phyloP scores from a whole-genome alignment of 92 coral and sea anemone genomes.

The Porites lobata region DNA sequence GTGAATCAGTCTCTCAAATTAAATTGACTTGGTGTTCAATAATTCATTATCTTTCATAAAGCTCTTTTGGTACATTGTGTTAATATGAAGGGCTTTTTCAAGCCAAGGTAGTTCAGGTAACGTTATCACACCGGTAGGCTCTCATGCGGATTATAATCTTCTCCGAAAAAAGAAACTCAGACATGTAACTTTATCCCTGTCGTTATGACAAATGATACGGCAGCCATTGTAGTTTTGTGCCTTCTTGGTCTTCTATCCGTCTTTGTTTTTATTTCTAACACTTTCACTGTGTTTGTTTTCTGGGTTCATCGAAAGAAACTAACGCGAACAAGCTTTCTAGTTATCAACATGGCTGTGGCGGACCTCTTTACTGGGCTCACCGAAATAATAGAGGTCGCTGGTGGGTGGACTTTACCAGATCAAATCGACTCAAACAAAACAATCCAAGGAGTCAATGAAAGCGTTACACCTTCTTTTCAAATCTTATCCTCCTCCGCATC shows the following conservation, averaged over 20 bases:
- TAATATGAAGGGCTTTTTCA: no score
- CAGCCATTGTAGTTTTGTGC: not conserved
- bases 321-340: not conserved
- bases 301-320: not conserved
- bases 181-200: not conserved
- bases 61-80: no score
- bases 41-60: no score
- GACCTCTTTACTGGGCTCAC: not conserved
- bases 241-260: not conserved
- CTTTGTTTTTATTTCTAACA: no score
- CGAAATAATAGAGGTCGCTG: not conserved
- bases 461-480: not conserved
- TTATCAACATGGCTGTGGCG: conserved; percentile 4
- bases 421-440: not conserved
- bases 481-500: not conserved
- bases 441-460: not conserved
- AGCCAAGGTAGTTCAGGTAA: no score
- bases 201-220: not conserved
- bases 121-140: no score
- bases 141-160: no score
- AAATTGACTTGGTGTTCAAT: no score
- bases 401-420: not conserved
- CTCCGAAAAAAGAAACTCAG: no score
- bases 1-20: no score
- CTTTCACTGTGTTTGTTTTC: no score